A percentile compares a stretch with the other conserved stretches of the same genome.
phyloP scores from a whole-genome alignment of 2,113 vertebrate genomes.

The Thermophis baileyi region DNA sequence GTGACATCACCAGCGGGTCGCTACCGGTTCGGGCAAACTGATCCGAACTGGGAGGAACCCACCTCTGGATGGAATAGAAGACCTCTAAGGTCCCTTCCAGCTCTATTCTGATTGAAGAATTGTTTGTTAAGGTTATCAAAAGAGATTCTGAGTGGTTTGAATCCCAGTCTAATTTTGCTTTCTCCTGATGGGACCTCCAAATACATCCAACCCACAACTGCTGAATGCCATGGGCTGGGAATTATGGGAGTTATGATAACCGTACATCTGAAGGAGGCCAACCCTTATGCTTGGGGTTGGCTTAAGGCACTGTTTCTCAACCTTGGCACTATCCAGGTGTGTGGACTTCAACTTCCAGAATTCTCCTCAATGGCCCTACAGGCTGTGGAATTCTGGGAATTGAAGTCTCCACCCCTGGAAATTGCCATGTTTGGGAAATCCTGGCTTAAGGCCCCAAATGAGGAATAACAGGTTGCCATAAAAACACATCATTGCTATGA shows the following conservation, averaged over 20 bases:
- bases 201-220: not conserved
- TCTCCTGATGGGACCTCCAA: not conserved
- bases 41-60: too few relatives aligned
- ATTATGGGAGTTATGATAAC: not conserved
- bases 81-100: too few relatives aligned
- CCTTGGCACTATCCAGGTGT: not conserved
- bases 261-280: not conserved
- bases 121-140: not conserved
- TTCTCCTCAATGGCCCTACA: not conserved
- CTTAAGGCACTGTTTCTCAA: not conserved
- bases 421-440: not conserved
- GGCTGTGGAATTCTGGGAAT: not conserved
- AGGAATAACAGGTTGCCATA: not conserved
- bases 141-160: not conserved
- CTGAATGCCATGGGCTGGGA: not conserved
- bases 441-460: not conserved
- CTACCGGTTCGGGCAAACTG: too few relatives aligned
- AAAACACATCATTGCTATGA: not conserved
- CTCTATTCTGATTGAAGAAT: too few relatives aligned
- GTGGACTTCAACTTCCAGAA: not conserved
- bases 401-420: not conserved
- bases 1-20: too few relatives aligned
- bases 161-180: not conserved
- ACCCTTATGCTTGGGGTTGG: not conserved
- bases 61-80: too few relatives aligned